Evolutionary conservation across 1,140 invertebrate species (phyloP).

Genomic region (Magallana angulata): DNA sequence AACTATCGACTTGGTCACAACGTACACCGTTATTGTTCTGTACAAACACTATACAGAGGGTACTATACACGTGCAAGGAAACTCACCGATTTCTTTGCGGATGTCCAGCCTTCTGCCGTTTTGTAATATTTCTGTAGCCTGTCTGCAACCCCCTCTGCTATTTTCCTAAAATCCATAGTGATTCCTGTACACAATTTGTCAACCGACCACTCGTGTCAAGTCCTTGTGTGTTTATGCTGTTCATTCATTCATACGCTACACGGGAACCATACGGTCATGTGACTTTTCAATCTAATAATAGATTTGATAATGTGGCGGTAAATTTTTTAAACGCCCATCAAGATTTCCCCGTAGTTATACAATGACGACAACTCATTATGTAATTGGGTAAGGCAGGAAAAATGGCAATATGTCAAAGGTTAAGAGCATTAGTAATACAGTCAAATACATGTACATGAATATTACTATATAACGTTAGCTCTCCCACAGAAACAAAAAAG

Average conservation of each 20-base stretch:
- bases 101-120: constrained; percentile 6
- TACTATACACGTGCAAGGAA: neutral
- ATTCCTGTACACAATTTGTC: neutral
- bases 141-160: constrained; percentile 51
- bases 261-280: constrained; percentile 3
- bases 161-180: constrained; percentile 50
- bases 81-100: neutral
- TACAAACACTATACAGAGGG: no score
- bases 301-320: neutral
- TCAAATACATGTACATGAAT: no score
- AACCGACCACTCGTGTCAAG: neutral
- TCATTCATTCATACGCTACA: constrained; percentile 11
- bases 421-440: no score
- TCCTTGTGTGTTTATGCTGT: neutral
- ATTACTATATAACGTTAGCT: no score
- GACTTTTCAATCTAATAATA: constrained; percentile 31
- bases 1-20: no score
- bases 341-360: neutral
- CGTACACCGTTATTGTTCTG: no score
- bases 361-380: no score
- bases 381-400: no score
- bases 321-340: neutral
- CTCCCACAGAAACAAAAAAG: no score
- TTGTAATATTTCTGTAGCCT: constrained; percentile 58
- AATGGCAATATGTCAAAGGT: no score